A percentile compares a stretch with the other conserved stretches of the same genome.
phyloP scores from a whole-genome alignment of 2,888 invertebrate species.

The Osmoderma eremita region DNA sequence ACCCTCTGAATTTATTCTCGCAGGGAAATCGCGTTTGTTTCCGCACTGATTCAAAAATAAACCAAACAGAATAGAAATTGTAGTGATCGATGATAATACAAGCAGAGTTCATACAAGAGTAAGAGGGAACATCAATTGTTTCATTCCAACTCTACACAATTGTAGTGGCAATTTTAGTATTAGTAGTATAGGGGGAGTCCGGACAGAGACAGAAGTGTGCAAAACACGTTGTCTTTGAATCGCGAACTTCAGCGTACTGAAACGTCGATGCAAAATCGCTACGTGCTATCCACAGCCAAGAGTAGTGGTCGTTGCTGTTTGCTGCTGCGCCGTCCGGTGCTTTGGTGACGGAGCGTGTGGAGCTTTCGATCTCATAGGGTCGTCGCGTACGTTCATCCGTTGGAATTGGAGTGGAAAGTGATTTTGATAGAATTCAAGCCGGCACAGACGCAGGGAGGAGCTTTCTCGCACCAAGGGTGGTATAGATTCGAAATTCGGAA shows the following conservation, averaged over 20 bases:
- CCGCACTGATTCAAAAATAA: no score
- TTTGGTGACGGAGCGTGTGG: background rate
- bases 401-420: constrained; percentile 32
- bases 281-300: background rate
- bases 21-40: no score
- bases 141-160: no score
- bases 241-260: constrained; percentile 31
- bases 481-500: no score
- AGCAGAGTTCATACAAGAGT: no score
- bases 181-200: no score
- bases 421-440: constrained; percentile 28
- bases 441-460: background rate
- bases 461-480: constrained; percentile 12
- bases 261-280: constrained; percentile 16
- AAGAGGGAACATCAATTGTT: no score
- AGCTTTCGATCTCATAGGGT: constrained; percentile 18
- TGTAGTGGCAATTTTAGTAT: no score
- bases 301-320: background rate
- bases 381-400: constrained; percentile 7
- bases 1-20: no score
- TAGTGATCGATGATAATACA: no score
- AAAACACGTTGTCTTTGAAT: constrained; percentile 15
- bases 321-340: constrained; percentile 5
- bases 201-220: background rate
- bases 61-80: no score